phyloP scores from a whole-genome alignment of 2,113 vertebrate genomes.

The Dipodomys ordii region DNA sequence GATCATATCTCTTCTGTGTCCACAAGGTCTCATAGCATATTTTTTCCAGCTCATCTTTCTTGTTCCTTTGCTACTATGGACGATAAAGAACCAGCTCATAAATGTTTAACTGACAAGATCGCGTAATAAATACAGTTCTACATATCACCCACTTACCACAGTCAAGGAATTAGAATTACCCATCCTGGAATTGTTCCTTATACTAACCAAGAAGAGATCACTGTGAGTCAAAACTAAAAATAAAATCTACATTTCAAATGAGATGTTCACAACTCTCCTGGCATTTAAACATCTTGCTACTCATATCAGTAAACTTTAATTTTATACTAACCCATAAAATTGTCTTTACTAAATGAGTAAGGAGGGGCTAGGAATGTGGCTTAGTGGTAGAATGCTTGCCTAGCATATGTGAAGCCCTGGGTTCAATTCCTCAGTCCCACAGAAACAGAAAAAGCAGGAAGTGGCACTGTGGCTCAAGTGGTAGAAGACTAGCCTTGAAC shows the following conservation, averaged over 20 bases:
- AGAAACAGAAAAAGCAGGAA: too few relatives aligned
- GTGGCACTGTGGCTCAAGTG: too few relatives aligned
- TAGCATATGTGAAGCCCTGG: too few relatives aligned
- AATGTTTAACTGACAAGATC: conserved; percentile 84
- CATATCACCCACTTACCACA: conserved; percentile 81
- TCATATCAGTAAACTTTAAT: conserved; percentile 47
- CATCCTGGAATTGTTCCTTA: conserved; percentile 62
- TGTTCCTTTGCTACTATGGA: conserved; percentile 72
- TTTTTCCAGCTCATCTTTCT: conserved; percentile 74
- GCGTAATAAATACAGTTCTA: conserved; percentile 85
- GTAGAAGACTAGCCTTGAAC: too few relatives aligned
- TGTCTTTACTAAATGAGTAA: not conserved
- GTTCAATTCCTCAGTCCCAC: too few relatives aligned
- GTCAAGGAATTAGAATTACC: conserved; percentile 57
- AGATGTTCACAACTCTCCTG: conserved; percentile 9
- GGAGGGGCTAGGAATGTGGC: too few relatives aligned
- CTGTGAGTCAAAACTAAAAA: conserved; percentile 64
- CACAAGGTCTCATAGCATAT: conserved; percentile 75
- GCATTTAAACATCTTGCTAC: not conserved
- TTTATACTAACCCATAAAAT: conserved; percentile 37
- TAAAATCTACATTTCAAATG: conserved; percentile 54
- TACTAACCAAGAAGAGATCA: conserved; percentile 70
- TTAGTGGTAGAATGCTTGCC: too few relatives aligned
- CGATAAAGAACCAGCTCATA: conserved; percentile 82
- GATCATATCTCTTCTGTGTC: conserved; percentile 65